Base-by-base conservation (phyloP, 2,888 invertebrate species). In the Craniophora ligustri region DNA sequence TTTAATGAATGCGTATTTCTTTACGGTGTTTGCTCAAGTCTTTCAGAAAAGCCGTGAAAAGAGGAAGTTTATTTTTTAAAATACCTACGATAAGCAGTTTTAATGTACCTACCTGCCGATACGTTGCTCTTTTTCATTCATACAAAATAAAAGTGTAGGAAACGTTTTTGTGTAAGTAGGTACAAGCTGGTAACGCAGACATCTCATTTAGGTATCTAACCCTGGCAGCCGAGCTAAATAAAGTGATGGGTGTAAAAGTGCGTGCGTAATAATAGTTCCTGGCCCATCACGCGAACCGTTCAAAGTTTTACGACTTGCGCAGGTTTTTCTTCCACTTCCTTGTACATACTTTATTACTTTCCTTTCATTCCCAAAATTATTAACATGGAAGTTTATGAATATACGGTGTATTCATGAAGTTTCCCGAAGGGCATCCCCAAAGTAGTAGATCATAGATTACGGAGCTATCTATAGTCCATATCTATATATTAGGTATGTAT, bases 251-350 rank as follows among this genome's bases (percentile, higher is more conserved):
- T 65, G 63, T 48, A 65, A 65, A 65, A 65, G 59, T 53, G 63
- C 63, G 63, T 64, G 65, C 41, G 63, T 53, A 59, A 64, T 64
- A 65, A 65, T 65, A 64, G 63, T 64, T 65, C 31, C 45, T 64
- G 35, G 59, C 53, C 65, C 63, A 64, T 64, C 63, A 64, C 65
- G 63, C 63, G 63, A 64, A 64, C 63, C 63, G 59, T 65, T 65
- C 63, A 64, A 64, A 64, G 53, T 64, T 64, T 64, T 64, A 64
- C 65, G 66, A 64, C 41, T 59, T 28, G 48, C 53, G 65, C 63
- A 65, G 63, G 59, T 64, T 64, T 64, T 59, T 59, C 63, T 59
- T 64, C 45, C 19, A 64, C 53, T 65, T 64, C 63, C 63, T 65
- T 36, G 59, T 64, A 64, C 63, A 65, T 59, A 48, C 59, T 64